These are phyloP conservation scores for Tolypeutes matacus DNA, from an alignment of 2,797 vertebrate genomes.

Conservation along the genomic window DNA sequence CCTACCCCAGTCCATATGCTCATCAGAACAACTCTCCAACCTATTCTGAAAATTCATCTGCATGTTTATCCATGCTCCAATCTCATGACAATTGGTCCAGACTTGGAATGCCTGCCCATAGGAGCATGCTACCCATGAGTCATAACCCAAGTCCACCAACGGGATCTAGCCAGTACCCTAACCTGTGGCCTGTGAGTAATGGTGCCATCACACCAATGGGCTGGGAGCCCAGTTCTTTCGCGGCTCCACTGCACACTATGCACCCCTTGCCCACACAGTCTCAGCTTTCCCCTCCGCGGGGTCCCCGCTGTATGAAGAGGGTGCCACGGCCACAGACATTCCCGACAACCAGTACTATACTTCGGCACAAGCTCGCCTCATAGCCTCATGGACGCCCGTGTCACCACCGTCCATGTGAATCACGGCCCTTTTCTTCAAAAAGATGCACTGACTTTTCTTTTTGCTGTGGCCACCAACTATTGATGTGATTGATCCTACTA, in stretches of 20 bases:
- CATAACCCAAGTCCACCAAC: slow-evolving; percentile 89
- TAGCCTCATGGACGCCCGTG: slow-evolving; percentile 93
- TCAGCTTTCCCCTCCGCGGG: slow-evolving; percentile 89
- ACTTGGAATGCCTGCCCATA: slow-evolving; percentile 92
- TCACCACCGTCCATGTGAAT: slow-evolving; percentile 94
- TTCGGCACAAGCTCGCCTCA: slow-evolving; percentile 90
- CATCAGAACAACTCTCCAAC: slow-evolving; percentile 92
- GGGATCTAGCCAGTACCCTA: slow-evolving; percentile 95
- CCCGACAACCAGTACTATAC: slow-evolving; percentile 92
- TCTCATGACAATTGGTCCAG: slow-evolving; percentile 96
- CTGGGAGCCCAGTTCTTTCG: slow-evolving; percentile 94
- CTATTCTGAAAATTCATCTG: slow-evolving; percentile 92
- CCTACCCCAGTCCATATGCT: slow-evolving; percentile 92
- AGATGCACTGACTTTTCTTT: background rate
- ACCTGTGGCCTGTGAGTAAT: slow-evolving; percentile 95
- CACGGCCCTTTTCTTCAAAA: background rate
- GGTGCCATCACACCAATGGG: slow-evolving; percentile 89
- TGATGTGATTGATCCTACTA: accelerated
- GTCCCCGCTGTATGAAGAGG: slow-evolving; percentile 93
- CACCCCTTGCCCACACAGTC: slow-evolving; percentile 89
- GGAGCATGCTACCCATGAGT: slow-evolving; percentile 92
- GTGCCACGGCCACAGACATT: slow-evolving; percentile 87
- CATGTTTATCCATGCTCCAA: slow-evolving; percentile 94
- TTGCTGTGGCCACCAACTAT: accelerated
- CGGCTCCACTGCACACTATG: slow-evolving; percentile 90